Percentiles rank a stretch among this genome's conserved stretches.
These are phyloP conservation scores for Augochlorella aurata DNA, from an alignment of 2,888 invertebrate genomes.

Conservation along the genomic window DNA sequence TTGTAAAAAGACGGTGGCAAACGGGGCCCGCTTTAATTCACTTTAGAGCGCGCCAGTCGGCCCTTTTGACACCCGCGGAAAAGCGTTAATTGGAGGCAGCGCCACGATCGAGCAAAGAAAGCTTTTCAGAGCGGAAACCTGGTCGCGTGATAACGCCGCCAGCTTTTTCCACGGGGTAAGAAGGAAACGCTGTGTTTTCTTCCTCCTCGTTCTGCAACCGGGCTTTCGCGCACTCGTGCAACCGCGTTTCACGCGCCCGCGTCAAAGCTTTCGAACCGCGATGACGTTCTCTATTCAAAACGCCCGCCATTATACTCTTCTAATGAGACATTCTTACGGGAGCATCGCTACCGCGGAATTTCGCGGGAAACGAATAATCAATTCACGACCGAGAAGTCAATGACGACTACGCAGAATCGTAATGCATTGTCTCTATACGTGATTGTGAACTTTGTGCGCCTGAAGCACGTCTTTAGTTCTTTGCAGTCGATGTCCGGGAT, in stretches of 20 bases:
- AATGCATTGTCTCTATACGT: not conserved
- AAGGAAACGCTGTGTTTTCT: constrained; percentile 48
- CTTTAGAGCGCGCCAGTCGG: constrained; percentile 64
- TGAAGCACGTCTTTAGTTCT: not conserved
- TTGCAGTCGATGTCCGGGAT: constrained; percentile 6
- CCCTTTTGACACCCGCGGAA: constrained; percentile 71
- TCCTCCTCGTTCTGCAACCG: constrained; percentile 19
- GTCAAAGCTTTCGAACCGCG: constrained; percentile 39
- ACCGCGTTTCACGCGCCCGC: not conserved
- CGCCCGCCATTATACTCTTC: constrained; percentile 33
- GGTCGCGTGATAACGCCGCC: constrained; percentile 60
- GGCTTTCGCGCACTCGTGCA: too few relatives aligned
- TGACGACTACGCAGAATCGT: not conserved
- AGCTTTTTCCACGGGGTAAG: constrained; percentile 63
- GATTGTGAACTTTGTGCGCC: not conserved
- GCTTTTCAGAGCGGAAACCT: constrained; percentile 67
- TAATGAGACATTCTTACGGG: constrained; percentile 35
- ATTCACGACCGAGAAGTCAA: constrained; percentile 2
- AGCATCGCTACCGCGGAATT: not conserved
- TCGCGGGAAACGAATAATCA: constrained; percentile 7
- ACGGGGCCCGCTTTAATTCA: constrained; percentile 69
- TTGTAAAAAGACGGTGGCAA: constrained; percentile 64
- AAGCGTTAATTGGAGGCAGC: constrained; percentile 77
- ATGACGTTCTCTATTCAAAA: constrained; percentile 39
- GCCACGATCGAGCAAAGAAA: constrained; percentile 71